phyloP scores from a whole-genome alignment of 2,113 vertebrate species.

The Morone chrysops region DNA sequence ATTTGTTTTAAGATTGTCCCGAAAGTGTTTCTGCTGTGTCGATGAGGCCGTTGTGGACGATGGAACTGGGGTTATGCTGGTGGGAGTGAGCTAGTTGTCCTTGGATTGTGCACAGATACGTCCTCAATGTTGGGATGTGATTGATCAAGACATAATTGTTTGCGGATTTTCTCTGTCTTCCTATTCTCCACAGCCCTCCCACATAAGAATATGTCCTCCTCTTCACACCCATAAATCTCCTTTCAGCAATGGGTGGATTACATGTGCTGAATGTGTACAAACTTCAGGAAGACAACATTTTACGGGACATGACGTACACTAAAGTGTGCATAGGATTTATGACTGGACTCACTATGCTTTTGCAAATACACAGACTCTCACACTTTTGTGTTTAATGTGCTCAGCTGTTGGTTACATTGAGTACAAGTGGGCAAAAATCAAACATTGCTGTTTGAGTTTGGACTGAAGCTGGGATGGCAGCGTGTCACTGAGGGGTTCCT shows the following conservation, averaged over 20 bases:
- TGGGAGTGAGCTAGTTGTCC: constrained; percentile 35
- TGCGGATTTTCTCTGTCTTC: constrained; percentile 53
- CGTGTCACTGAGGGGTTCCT: constrained; percentile 34
- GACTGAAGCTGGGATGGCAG: constrained; percentile 47
- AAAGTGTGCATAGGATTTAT: constrained; percentile 23
- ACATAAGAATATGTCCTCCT: constrained; percentile 18
- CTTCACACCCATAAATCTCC: constrained; percentile 8
- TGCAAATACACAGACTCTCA: constrained; percentile 21
- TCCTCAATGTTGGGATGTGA: constrained; percentile 31
- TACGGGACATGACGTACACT: constrained; percentile 1
- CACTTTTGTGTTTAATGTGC: constrained; percentile 31
- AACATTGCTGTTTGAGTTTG: constrained; percentile 50
- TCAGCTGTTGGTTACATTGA: constrained; percentile 54
- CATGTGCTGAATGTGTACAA: constrained; percentile 23
- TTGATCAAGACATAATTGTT: constrained; percentile 37
- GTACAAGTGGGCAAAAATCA: constrained; percentile 60
- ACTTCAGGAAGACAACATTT: constrained; percentile 30
- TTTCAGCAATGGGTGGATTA: constrained; percentile 20
- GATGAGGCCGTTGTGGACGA: constrained; percentile 26
- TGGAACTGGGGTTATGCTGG: constrained; percentile 6
- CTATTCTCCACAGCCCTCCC: constrained; percentile 16
- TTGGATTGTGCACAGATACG: constrained; percentile 31
- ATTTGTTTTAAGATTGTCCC: constrained; percentile 14
- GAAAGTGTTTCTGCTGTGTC: constrained; percentile 14
- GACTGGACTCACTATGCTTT: constrained; percentile 45